Base-by-base conservation (phyloP, 2,888 invertebrate genomes). In the Chalcis sispes region DNA sequence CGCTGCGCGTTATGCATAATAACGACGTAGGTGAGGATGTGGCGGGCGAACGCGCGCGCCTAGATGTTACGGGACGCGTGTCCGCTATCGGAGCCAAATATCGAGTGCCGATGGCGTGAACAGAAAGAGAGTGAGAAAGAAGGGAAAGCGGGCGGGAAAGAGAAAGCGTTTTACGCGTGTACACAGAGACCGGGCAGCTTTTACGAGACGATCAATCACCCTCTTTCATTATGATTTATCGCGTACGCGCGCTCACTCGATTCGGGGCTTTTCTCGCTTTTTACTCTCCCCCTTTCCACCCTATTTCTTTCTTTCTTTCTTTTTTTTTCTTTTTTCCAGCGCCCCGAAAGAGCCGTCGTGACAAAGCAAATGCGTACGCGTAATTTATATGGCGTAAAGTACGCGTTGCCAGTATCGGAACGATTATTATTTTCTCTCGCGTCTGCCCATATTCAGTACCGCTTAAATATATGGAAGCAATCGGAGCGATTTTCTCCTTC, bases 201-300 rank as follows among this genome's bases (percentile, higher is more conserved):
- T 67, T 56, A 56, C 67, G 40, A 13, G 42, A 56, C 67, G 56
- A 67, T 67, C 67, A 67, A 67, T 67, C 67, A 67, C 27, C 42
- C 67, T 56, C 40, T 67, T 67, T 67, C 67, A 67, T 67, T 67
- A 67, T 67, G 67, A 67, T 67, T 67, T 67, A 67, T 67, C 54
- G 42, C 25, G 59, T 59, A 42, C 40, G 4, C 54, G 13, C 66
- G 23, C 54, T 25, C 54, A n/a, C n/a, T n/a, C n/a, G n/a, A n/a
- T n/a, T n/a, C n/a, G n/a, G n/a, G n/a, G n/a, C n/a, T n/a, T n/a
- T n/a, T n/a, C n/a, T n/a, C n/a, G n/a, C n/a, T n/a, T n/a, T n/a
- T 27, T 1, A 8, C 50, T 5, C 36, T 13, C 40, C 5, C n/a
- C 18, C n/a, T n/a, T n/a, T n/a, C n/a, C n/a, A n/a, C n/a, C n/a